phyloP scores from a whole-genome alignment of 2,888 invertebrate genomes.

The Cerastis leucographa region DNA sequence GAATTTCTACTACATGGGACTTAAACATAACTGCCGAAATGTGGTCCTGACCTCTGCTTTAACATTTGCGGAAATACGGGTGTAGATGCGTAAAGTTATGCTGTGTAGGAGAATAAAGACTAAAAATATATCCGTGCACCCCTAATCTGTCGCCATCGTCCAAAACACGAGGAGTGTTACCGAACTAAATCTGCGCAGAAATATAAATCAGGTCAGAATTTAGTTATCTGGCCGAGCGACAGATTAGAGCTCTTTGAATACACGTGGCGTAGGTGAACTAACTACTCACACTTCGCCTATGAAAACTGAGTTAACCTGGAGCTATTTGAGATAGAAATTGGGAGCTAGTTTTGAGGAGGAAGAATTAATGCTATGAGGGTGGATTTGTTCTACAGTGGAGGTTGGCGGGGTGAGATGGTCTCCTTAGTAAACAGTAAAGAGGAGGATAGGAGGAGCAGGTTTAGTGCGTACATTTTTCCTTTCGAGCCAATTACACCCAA shows the following conservation, averaged over 20 bases:
- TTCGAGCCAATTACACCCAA: not conserved
- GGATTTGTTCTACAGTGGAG: not conserved
- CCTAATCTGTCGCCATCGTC: constrained; percentile 46
- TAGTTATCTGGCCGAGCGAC: constrained; percentile 52
- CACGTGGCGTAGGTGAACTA: constrained; percentile 29
- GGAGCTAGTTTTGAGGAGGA: not conserved
- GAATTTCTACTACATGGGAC: not conserved
- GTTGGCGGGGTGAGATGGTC: not conserved
- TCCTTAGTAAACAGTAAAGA: not conserved
- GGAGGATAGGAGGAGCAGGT: not conserved
- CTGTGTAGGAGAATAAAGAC: not conserved
- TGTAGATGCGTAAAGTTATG: too few relatives aligned
- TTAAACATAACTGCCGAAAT: not conserved
- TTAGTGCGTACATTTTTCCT: not conserved
- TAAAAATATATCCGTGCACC: constrained; percentile 29
- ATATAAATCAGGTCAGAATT: constrained; percentile 62
- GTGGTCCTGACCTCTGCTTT: not conserved
- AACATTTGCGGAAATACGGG: not conserved
- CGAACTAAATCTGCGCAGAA: constrained; percentile 60
- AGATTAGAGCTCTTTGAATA: constrained; percentile 55
- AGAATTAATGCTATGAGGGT: not conserved
- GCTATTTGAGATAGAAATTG: constrained; percentile 23
- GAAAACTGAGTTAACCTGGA: constrained; percentile 18
- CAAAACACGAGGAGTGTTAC: constrained; percentile 53
- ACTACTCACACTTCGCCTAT: constrained; percentile 25